Evolutionary conservation across 2,888 invertebrate species (phyloP).

Genomic region (Trichopoda pennipes): DNA sequence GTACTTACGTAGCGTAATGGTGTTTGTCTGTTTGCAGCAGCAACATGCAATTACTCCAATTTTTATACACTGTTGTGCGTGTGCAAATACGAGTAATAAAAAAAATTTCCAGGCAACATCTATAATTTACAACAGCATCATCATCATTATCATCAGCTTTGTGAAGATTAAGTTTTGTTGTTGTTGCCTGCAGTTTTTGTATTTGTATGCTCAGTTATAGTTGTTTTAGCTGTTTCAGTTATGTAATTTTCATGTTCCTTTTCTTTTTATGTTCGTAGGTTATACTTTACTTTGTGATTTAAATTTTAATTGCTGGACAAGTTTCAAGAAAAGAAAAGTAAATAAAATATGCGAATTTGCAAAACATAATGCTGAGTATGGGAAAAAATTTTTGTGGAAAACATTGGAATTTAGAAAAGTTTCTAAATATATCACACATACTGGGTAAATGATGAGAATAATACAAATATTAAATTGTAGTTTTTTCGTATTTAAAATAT

Average conservation of each 20-base stretch:
- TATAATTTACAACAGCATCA: constrained; percentile 67
- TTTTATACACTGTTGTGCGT: constrained; percentile 62
- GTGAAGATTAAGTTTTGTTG: constrained; percentile 28
- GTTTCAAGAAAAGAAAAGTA: constrained; percentile 41
- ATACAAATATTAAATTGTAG: not conserved
- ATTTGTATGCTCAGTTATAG: constrained; percentile 13
- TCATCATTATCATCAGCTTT: constrained; percentile 48
- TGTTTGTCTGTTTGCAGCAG: constrained; percentile 44
- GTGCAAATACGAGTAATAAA: constrained; percentile 1
- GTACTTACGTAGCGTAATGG: constrained; percentile 4
- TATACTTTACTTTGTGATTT: constrained; percentile 45
- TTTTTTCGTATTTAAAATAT: no score
- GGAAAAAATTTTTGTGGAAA: constrained; percentile 46
- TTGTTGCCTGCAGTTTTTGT: constrained; percentile 30
- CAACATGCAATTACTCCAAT: constrained; percentile 68
- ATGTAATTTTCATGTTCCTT: constrained; percentile 47
- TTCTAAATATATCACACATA: constrained; percentile 12
- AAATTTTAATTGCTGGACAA: constrained; percentile 66
- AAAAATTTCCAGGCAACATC: constrained; percentile 43
- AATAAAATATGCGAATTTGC: not conserved
- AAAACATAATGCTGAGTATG: constrained; percentile 40
- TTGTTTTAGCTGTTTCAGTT: constrained; percentile 37
- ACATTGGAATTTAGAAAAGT: not conserved
- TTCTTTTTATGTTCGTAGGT: constrained; percentile 28
- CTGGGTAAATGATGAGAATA: constrained; percentile 12